Base-by-base conservation (phyloP, 2,113 vertebrate species). In the Uria lomvia region DNA sequence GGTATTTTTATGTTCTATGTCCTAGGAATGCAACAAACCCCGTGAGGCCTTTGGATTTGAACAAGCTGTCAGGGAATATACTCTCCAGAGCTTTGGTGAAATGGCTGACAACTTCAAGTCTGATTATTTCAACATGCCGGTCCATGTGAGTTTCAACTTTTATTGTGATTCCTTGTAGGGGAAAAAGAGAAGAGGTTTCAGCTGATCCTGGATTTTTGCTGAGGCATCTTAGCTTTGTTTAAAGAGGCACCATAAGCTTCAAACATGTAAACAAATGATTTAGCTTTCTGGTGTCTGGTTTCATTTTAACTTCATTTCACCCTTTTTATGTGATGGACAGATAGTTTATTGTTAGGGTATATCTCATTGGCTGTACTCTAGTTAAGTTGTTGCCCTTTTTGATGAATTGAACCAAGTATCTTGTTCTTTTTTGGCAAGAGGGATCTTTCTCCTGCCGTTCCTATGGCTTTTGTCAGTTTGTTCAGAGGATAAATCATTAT, bases 21-120 rank as follows among this genome's bases (percentile, higher is more conserved):
- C 34, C 63, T 95, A 99, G 99, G 99, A 99, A 96, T 99, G 99
- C 98, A 99, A 98, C 96, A 99, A 99, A 86, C 99, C 99, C 47
- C 98, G 99, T 56, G 99, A 99, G 97, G 99, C 99, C 12, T 99
- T 99, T 95, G 99, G 99, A 73, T 99, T 99, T 78, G 99, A 99
- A 96, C 99, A 99, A 97, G 99, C 99, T 19, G 98, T 99, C 94
- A 99, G 99, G 91, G 99, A 99, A 88, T 99, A 99, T 92, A 98
- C 98, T 26, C 98, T 99, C 66, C 99, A 99, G 97, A 99, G 99
- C 97, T 99, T 99, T 63, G 99, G 99, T 75, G 99, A 99, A 97
- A 99, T 99, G 99, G 99, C 99, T 18, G 99, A 99, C 98, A 99
- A 99, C 97, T 99, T 99, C 98, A 99, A 99, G 97, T 99, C 99